A percentile compares a stretch with the other conserved stretches of the same genome.
These are phyloP conservation scores for Upupa epops DNA, from an alignment of 2,113 vertebrate species.

Conservation along the genomic window DNA sequence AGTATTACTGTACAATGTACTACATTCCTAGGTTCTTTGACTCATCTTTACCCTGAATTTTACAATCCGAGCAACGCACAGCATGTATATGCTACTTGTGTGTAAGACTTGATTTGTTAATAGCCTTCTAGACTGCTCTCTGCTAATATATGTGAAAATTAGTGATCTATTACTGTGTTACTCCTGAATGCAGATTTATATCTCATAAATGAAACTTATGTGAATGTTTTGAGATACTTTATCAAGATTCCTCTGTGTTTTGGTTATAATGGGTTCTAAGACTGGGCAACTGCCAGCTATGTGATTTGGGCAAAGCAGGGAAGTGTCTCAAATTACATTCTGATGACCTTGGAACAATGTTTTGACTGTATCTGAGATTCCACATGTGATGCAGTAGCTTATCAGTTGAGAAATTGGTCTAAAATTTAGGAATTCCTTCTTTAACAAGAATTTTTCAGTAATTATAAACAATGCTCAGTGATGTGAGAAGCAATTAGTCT, in stretches of 20 bases:
- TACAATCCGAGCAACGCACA: background rate
- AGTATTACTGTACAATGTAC: background rate
- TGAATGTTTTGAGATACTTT: background rate
- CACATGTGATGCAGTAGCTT: background rate
- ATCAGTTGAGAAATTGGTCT: background rate
- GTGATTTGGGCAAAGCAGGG: background rate
- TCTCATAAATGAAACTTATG: background rate
- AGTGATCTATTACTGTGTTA: background rate
- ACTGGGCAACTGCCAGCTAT: background rate
- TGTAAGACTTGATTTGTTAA: background rate
- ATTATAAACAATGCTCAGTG: background rate
- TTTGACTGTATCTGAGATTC: background rate
- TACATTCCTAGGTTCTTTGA: background rate
- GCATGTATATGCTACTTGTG: background rate
- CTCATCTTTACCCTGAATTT: background rate
- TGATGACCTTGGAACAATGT: background rate
- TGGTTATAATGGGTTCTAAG: background rate
- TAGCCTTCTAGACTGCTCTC: background rate
- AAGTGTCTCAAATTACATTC: background rate
- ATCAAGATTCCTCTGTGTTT: background rate
- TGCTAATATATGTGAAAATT: background rate
- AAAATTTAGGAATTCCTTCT: background rate
- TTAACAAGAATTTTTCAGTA: background rate
- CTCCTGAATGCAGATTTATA: background rate
- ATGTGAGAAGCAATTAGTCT: too few species aligned